Evolutionary conservation across 2,113 vertebrate genomes (phyloP), one percentile per base, ranked within the genome.

Genomic region (Garra rufa): DNA sequence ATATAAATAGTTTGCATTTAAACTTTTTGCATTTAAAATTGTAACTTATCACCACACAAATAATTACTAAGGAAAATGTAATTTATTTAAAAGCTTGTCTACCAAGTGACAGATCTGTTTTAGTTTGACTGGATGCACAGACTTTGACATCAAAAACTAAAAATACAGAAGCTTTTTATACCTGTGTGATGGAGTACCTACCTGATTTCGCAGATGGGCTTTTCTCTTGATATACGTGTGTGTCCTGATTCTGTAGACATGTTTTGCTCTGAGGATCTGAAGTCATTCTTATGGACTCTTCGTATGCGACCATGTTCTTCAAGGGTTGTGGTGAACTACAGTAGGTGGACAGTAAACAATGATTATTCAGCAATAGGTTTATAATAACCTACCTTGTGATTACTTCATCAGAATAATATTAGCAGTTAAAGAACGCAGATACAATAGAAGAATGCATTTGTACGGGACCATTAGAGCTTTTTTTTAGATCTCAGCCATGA

Each of bases 281-380:
- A 28, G 85, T 73, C 91, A 89, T 85, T 76, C 9, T 91, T 59
- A 78, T 81, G 76, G 75, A 89, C 81, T 92, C 82, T 59, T 76
- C 83, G 9, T 28, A 55, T 78, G 61, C 10, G 17, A 92, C 91
- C 92, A 93, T 93, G 38, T 3, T 90, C 78, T 78, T 59, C 83
- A 75, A 78, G 52, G 57, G 82, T 83, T 81, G 82, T 59, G 10
- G 44, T 55, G 57, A 75, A 76, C 85, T 15, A 52, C 75, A 48
- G 77, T 67, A 86, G 26, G 0, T 5, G 9, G 3, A 34, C 30
- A 43, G 44, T 9, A 19, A 83, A 28, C 9, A 15, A 73, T 14
- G 3, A 69, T 69, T 41, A 41, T 2, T 69, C 41, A n/a, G 6
- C 9, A 70, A n/a, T 41, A 41, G 34, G 24, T 26, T 63, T 9